These are phyloP conservation scores for Tribolium madens DNA, from an alignment of 1,140 invertebrate genomes.

Conservation along the genomic window DNA sequence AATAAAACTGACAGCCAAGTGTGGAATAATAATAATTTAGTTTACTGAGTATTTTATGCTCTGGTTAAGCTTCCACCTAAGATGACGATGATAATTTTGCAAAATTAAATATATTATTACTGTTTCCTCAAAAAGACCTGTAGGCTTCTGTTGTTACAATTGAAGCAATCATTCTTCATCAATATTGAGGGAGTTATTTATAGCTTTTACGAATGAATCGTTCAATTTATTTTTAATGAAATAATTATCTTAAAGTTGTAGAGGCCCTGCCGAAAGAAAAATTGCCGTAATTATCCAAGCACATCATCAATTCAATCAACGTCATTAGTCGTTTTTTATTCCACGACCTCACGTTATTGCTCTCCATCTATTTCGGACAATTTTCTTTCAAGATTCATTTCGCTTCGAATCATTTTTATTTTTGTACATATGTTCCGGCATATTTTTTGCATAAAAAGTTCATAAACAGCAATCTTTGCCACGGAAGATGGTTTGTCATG, in stretches of 20 bases:
- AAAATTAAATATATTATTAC: background rate
- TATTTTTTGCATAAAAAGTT: background rate
- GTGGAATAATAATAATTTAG: background rate
- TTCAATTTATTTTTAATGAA: constrained; percentile 43
- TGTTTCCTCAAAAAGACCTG: background rate
- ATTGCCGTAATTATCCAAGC: constrained; percentile 42
- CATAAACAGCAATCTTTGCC: background rate
- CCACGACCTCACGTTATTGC: background rate
- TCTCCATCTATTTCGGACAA: background rate
- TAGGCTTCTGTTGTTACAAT: background rate
- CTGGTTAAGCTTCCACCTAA: background rate
- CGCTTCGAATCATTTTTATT: background rate
- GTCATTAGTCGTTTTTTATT: constrained; percentile 25
- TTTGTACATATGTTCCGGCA: constrained; percentile 1
- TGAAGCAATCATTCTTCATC: constrained; percentile 16
- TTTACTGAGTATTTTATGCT: background rate
- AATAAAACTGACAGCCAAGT: background rate
- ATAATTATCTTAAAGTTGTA: constrained; percentile 34
- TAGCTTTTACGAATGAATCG: constrained; percentile 21
- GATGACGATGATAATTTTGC: background rate
- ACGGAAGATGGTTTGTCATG: constrained; percentile 13
- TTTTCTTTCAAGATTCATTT: background rate
- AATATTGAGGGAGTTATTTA: constrained; percentile 26
- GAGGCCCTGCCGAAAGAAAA: constrained; percentile 29
- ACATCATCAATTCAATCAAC: constrained; percentile 39